Conservation (phyloP, 53 echinoderm and acorn worm species). For the Stichopus horrens region DNA sequence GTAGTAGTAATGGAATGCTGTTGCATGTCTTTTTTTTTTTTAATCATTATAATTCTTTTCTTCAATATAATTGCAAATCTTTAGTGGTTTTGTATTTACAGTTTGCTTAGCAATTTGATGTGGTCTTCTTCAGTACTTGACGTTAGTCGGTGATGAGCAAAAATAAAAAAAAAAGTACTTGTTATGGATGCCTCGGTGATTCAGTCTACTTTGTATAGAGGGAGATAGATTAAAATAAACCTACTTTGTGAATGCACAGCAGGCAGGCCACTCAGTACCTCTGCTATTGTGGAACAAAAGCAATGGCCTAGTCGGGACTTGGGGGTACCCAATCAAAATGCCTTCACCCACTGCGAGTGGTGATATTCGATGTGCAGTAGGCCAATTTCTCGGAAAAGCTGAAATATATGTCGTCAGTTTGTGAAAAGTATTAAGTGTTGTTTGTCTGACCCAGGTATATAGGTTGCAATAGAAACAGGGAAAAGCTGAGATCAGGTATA, state of each 20-base stretch:
- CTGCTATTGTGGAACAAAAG: not conserved
- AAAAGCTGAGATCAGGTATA: not conserved
- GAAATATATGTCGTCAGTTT: conserved; percentile 28
- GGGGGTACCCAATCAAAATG: too few relatives aligned
- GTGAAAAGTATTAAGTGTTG: conserved; percentile 13
- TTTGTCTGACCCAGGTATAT: not conserved
- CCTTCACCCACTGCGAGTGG: too few relatives aligned
- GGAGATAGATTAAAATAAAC: not conserved
- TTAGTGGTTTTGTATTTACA: conserved; percentile 45
- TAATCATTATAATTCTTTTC: not conserved
- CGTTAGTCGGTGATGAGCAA: conserved; percentile 15
- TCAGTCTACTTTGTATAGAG: conserved; percentile 7
- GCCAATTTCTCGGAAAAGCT: conserved; percentile 15
- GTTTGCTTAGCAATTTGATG: conserved; percentile 41
- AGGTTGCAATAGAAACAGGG: not conserved
- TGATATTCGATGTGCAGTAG: too few relatives aligned
- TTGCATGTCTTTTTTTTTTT: conserved; percentile 34
- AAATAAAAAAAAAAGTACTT: not conserved
- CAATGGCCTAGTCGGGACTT: too few relatives aligned
- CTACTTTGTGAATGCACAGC: not conserved
- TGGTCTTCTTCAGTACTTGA: conserved; percentile 38
- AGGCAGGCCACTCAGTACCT: not conserved
- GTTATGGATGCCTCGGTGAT: not conserved
- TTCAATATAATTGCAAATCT: conserved; percentile 20
- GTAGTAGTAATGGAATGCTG: conserved; percentile 24